Evolutionary conservation across 2,113 vertebrate genomes (phyloP).

Genomic region (Peromyscus polionotus): DNA sequence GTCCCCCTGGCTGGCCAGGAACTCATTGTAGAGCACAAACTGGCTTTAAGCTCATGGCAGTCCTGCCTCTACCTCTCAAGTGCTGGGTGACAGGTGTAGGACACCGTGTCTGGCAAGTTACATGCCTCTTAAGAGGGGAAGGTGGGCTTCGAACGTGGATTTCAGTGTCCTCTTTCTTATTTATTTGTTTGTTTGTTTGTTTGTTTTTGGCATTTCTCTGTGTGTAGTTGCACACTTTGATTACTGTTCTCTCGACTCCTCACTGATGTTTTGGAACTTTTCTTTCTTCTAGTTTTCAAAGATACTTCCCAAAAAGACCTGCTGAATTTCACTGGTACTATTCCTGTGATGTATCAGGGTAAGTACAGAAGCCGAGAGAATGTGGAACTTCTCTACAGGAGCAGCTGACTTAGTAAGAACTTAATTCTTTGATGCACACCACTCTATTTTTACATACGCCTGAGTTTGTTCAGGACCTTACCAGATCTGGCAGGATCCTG

Average conservation of each 20-base stretch:
- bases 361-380: constrained; percentile 71
- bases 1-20: not conserved
- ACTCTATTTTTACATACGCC: not conserved
- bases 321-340: constrained; percentile 93
- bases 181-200: not conserved
- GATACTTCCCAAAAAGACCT: constrained; percentile 96
- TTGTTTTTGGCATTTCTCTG: not conserved
- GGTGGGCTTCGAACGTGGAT: not conserved
- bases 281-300: constrained; percentile 92
- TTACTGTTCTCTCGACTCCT: constrained; percentile 30
- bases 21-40: not conserved
- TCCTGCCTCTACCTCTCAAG: not conserved
- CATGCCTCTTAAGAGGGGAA: not conserved
- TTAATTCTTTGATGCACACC: constrained; percentile 6
- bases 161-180: not conserved
- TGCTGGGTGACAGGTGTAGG: not conserved
- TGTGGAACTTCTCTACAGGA: constrained; percentile 50
- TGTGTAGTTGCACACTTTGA: not conserved
- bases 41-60: not conserved
- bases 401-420: constrained; percentile 20
- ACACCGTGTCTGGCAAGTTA: not conserved
- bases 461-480: not conserved
- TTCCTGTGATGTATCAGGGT: constrained; percentile 95
- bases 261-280: constrained; percentile 49
- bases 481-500: not conserved